These are phyloP conservation scores for Lagria hirta DNA, from an alignment of 2,888 invertebrate species.

Conservation along the genomic window DNA sequence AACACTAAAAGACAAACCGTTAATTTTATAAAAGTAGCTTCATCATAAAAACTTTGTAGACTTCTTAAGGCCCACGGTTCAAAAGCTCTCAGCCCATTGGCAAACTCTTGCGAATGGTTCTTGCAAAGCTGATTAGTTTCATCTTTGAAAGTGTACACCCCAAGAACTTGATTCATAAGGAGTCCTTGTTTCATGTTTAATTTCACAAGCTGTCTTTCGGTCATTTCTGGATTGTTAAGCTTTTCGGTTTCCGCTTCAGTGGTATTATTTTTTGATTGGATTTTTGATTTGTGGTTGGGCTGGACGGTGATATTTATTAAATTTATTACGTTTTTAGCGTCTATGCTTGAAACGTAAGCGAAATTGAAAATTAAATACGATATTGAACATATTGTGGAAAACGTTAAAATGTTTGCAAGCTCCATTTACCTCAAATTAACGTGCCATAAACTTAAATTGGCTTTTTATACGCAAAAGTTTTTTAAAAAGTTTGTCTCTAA, in stretches of 20 bases:
- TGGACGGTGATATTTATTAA: neutral
- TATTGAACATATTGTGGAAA: constrained; percentile 12
- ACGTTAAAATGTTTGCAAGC: constrained; percentile 4
- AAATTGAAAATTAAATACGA: constrained; percentile 1
- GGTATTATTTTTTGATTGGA: neutral
- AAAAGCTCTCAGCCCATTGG: constrained; percentile 37
- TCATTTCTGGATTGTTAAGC: neutral
- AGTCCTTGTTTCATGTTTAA: constrained; percentile 42
- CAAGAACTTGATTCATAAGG: constrained; percentile 43
- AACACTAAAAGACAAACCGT: constrained; percentile 50
- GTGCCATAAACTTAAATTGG: constrained; percentile 1
- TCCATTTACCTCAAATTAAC: constrained; percentile 6
- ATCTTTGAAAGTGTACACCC: constrained; percentile 36
- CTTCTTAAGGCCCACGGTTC: constrained; percentile 48
- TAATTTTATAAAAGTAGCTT: constrained; percentile 6
- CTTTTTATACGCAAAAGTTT: constrained; percentile 8
- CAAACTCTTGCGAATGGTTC: constrained; percentile 42
- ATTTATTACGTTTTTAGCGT: neutral
- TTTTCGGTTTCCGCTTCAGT: constrained; percentile 6
- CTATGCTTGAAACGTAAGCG: no score
- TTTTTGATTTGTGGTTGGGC: constrained; percentile 3
- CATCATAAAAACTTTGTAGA: constrained; percentile 25
- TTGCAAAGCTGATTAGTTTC: constrained; percentile 36
- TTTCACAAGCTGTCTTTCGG: constrained; percentile 23
- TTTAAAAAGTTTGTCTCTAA: constrained; percentile 4